Evolutionary conservation across 2,113 vertebrate species (phyloP).

Genomic region (Syrmaticus mikado): DNA sequence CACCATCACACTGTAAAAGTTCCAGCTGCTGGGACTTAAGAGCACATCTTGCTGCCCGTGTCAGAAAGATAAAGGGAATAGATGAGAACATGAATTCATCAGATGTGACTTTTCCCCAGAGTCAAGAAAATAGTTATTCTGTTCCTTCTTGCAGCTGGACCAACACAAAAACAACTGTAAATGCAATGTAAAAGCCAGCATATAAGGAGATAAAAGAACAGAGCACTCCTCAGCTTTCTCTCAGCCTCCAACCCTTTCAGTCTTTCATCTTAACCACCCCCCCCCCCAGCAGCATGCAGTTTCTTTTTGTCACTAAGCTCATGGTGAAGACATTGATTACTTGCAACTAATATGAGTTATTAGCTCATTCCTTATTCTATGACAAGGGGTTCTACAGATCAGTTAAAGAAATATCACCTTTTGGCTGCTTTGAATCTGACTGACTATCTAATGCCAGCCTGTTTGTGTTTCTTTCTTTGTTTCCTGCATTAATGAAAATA

Average conservation of each 20-base stretch:
- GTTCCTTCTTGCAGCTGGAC: neutral
- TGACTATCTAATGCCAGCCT: neutral
- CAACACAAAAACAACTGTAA: neutral
- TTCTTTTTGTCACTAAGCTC: neutral
- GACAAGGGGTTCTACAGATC: neutral
- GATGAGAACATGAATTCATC: neutral
- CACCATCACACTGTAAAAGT: neutral
- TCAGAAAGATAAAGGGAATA: neutral
- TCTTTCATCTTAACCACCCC: neutral
- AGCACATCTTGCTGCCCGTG: neutral
- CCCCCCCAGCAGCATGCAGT: neutral
- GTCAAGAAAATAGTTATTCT: neutral
- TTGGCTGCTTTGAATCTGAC: neutral
- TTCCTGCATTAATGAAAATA: neutral
- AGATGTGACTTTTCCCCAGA: neutral
- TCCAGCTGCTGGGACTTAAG: neutral
- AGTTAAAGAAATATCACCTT: neutral
- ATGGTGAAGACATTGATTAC: rapidly evolving
- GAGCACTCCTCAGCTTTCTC: neutral
- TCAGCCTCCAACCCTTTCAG: neutral
- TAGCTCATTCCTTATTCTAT: neutral
- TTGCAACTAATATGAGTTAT: neutral
- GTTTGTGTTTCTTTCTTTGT: neutral
- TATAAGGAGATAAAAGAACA: neutral
- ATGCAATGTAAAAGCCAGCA: neutral